Percentiles rank a stretch among this genome's conserved stretches.
phyloP scores from a whole-genome alignment of 2,113 vertebrate species.

The Anthoscopus minutus region DNA sequence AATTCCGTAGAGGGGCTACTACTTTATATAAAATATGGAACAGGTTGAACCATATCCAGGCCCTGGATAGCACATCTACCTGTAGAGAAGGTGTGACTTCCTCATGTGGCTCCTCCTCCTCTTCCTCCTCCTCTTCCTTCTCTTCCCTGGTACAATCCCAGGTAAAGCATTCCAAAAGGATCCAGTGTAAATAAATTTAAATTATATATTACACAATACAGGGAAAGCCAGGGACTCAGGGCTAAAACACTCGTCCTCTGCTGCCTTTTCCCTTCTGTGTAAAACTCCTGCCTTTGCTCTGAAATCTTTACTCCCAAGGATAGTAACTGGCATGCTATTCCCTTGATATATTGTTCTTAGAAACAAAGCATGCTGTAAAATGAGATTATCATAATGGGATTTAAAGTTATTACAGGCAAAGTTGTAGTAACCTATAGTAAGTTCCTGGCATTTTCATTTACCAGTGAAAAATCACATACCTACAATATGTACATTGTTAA shows the following conservation, averaged over 20 bases:
- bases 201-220: background rate
- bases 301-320: background rate
- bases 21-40: background rate
- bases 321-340: background rate
- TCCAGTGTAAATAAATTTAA: background rate
- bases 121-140: background rate
- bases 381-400: conserved; percentile 32
- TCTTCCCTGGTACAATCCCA: background rate
- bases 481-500: background rate
- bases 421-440: background rate
- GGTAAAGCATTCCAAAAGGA: background rate
- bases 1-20: background rate
- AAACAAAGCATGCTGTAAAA: conserved; percentile 9
- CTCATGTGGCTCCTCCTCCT: background rate
- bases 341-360: background rate
- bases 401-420: conserved; percentile 36
- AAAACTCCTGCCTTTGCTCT: background rate
- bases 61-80: background rate
- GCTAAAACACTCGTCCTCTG: background rate
- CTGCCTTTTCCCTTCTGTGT: background rate
- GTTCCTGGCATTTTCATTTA: conserved; percentile 39
- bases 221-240: background rate
- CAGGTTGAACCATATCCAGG: background rate
- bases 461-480: background rate
- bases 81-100: background rate